Conservation (phyloP, 2,888 invertebrate genomes). For the Neoitamus cyanurus region DNA sequence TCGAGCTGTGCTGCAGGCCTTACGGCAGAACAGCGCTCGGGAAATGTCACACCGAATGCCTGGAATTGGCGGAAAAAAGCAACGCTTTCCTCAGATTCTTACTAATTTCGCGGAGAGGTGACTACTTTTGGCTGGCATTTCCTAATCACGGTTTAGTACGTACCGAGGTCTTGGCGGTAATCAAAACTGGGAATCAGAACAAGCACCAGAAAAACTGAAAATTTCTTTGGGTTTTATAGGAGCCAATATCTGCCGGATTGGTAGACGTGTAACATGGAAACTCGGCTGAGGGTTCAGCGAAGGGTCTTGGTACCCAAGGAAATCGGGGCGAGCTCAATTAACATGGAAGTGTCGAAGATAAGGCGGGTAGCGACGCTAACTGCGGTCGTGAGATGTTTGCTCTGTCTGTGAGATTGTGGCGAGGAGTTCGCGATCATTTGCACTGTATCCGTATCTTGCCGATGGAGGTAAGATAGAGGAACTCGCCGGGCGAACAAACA, state of each 20-base stretch:
- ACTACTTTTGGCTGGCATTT: slow-evolving; percentile 36
- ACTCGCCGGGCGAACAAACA: background rate
- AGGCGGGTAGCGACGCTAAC: slow-evolving; percentile 36
- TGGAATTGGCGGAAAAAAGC: slow-evolving; percentile 1
- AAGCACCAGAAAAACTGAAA: slow-evolving; percentile 33
- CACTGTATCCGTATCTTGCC: slow-evolving; percentile 11
- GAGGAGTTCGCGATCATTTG: background rate
- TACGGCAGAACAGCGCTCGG: background rate
- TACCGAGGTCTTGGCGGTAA: slow-evolving; percentile 1
- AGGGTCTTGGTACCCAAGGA: slow-evolving; percentile 30
- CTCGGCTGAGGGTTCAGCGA: slow-evolving; percentile 27
- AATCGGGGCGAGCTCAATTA: slow-evolving; percentile 40
- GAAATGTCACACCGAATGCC: slow-evolving; percentile 25
- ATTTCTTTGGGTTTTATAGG: background rate
- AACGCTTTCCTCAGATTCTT: slow-evolving; percentile 24
- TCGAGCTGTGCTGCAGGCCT: background rate
- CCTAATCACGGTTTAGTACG: background rate
- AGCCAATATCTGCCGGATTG: background rate
- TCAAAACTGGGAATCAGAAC: slow-evolving; percentile 14
- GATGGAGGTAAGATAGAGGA: slow-evolving; percentile 36
- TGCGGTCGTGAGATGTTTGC: slow-evolving; percentile 41
- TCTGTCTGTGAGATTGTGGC: slow-evolving; percentile 28
- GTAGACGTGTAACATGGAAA: background rate
- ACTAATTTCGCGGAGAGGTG: slow-evolving; percentile 28
- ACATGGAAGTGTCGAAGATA: slow-evolving; percentile 43